Evolutionary conservation across 2,797 vertebrate genomes (phyloP).

Genomic region (Erethizon dorsatum): DNA sequence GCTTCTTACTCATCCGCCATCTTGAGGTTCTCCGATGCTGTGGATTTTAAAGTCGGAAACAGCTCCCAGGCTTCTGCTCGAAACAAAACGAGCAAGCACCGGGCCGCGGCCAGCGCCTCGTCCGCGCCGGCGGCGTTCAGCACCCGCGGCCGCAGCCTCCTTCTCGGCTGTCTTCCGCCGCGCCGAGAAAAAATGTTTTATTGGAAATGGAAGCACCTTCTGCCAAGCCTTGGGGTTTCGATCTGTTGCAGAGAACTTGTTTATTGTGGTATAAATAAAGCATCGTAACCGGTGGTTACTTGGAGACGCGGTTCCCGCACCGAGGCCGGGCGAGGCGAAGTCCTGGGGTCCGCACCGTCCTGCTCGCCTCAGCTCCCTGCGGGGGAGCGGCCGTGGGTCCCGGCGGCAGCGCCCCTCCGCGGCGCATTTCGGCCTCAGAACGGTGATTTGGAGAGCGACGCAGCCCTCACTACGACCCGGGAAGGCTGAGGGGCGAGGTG

Average conservation of each 20-base stretch:
- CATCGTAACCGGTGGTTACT: neutral
- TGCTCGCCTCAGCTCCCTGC: no score
- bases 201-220: neutral
- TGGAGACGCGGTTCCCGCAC: no score
- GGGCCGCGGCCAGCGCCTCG: neutral
- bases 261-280: constrained; percentile 19
- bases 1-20: no score
- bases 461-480: neutral
- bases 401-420: no score
- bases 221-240: neutral
- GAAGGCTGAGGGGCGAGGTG: neutral
- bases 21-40: no score
- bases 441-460: neutral
- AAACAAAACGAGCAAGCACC: neutral
- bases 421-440: neutral
- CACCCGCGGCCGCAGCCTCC: neutral
- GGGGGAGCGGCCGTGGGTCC: no score
- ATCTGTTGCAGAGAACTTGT: neutral
- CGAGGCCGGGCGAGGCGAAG: no score
- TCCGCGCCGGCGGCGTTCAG: no score
- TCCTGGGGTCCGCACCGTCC: no score
- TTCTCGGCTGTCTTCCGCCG: neutral
- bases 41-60: constrained; percentile 1
- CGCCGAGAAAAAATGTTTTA: neutral
- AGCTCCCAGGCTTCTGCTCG: neutral